A percentile compares a stretch with the other conserved stretches of the same genome.
Conservation (phyloP, 2,888 invertebrate species). For the Macroteleia sp. region DNA sequence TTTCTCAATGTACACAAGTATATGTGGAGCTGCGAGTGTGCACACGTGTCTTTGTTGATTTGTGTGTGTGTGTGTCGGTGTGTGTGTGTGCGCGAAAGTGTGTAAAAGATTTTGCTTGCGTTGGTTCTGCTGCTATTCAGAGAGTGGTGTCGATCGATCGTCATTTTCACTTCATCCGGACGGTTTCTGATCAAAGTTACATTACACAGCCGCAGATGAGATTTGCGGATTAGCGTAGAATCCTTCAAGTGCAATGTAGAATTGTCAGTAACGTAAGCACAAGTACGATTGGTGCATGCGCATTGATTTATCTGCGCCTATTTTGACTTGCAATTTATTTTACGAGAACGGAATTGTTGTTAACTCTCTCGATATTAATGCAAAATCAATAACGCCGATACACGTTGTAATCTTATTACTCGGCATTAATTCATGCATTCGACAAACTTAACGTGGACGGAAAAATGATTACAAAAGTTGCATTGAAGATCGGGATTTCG, state of each 20-base stretch:
- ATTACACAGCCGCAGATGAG: slow-evolving; percentile 50
- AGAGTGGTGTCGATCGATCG: slow-evolving; percentile 62
- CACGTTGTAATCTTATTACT: no score
- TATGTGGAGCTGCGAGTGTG: no score
- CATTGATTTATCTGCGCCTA: slow-evolving; percentile 10
- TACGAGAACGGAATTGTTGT: no score
- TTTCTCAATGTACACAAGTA: no score
- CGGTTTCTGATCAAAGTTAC: slow-evolving; percentile 56
- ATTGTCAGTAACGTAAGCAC: slow-evolving; percentile 38
- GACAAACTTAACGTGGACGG: no score
- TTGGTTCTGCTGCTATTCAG: slow-evolving; percentile 34
- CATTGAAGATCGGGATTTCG: no score
- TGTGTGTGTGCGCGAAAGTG: slow-evolving; percentile 9
- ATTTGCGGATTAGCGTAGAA: slow-evolving; percentile 34
- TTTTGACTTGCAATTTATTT: no score
- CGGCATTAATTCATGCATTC: no score
- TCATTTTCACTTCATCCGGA: slow-evolving; percentile 62
- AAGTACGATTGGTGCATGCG: background rate
- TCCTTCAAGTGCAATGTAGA: slow-evolving; percentile 28
- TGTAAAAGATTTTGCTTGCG: slow-evolving; percentile 25
- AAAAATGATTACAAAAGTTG: no score
- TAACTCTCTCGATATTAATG: no score
- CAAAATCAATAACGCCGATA: background rate
- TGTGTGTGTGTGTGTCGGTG: no score
- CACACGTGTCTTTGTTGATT: no score